These are phyloP conservation scores for Pteronotus mesoamericanus DNA, from an alignment of 2,797 vertebrate genomes.

Conservation along the genomic window DNA sequence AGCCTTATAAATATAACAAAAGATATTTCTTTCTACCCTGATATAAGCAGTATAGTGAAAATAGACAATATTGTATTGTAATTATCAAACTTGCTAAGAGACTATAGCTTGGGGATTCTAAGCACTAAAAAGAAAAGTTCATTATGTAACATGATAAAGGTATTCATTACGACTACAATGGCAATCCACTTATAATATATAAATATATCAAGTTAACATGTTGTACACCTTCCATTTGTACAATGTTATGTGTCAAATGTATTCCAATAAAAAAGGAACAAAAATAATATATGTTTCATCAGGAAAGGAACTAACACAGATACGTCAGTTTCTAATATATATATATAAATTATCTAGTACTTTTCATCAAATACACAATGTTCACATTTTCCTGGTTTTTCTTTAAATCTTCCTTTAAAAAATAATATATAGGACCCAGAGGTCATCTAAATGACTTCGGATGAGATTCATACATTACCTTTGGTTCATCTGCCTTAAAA, in stretches of 20 bases:
- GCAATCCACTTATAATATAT: not conserved
- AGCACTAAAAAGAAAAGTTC: not conserved
- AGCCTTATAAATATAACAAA: not conserved
- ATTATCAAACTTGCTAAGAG: not conserved
- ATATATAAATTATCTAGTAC: not conserved
- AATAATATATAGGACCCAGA: not conserved
- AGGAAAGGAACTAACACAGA: not conserved
- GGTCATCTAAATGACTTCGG: not conserved
- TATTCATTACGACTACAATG: not conserved
- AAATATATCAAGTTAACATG: not conserved
- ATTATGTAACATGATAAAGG: not conserved
- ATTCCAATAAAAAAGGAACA: not conserved
- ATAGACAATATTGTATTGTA: not conserved
- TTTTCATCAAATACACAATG: not conserved
- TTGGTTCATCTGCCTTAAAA: not conserved
- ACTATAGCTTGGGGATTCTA: not conserved
- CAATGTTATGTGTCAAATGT: not conserved
- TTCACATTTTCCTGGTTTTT: not conserved
- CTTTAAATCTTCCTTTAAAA: not conserved
- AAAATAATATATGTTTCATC: not conserved
- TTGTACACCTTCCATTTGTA: not conserved
- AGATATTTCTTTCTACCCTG: not conserved
- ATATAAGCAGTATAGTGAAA: not conserved
- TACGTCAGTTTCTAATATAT: not conserved
- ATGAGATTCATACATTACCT: not conserved